phyloP scores from a whole-genome alignment of 2,888 invertebrate species.

The Eulithis testata region DNA sequence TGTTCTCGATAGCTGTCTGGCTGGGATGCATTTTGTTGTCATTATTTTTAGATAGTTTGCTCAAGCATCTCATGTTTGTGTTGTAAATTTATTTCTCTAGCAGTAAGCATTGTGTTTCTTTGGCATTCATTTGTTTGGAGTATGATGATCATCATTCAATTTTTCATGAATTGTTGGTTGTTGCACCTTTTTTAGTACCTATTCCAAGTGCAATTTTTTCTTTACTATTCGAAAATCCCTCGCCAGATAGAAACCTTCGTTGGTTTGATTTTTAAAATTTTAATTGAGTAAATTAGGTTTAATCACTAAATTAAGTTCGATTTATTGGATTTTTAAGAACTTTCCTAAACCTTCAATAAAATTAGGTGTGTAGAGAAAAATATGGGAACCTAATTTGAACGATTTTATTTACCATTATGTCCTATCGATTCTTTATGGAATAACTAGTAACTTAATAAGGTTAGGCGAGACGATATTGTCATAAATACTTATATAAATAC shows the following conservation, averaged over 20 bases:
- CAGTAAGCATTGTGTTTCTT: constrained; percentile 58
- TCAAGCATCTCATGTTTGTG: constrained; percentile 72
- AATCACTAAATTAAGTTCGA: constrained; percentile 66
- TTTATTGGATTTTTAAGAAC: constrained; percentile 66
- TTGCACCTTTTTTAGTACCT: constrained; percentile 13
- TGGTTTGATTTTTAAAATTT: constrained; percentile 68
- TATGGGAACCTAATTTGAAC: constrained; percentile 70
- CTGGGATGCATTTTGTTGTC: constrained; percentile 72
- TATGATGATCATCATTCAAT: constrained; percentile 18
- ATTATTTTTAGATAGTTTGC: constrained; percentile 67
- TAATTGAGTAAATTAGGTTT: constrained; percentile 49
- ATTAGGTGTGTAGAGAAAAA: constrained; percentile 68
- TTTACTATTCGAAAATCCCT: constrained; percentile 55
- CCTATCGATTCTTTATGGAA: constrained; percentile 84
- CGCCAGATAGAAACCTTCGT: constrained; percentile 71
- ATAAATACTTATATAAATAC: constrained; percentile 84
- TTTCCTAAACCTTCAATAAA: constrained; percentile 68
- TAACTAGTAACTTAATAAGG: constrained; percentile 84
- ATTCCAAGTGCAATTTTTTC: constrained; percentile 41
- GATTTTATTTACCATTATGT: constrained; percentile 81
- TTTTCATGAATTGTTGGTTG: constrained; percentile 4
- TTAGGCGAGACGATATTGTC: constrained; percentile 86
- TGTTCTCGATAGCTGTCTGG: constrained; percentile 71
- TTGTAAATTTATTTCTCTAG: constrained; percentile 72
- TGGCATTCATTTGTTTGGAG: constrained; percentile 26